These are phyloP conservation scores for Rhagonycha fulva DNA, from an alignment of 2,888 invertebrate genomes.

Conservation along the genomic window DNA sequence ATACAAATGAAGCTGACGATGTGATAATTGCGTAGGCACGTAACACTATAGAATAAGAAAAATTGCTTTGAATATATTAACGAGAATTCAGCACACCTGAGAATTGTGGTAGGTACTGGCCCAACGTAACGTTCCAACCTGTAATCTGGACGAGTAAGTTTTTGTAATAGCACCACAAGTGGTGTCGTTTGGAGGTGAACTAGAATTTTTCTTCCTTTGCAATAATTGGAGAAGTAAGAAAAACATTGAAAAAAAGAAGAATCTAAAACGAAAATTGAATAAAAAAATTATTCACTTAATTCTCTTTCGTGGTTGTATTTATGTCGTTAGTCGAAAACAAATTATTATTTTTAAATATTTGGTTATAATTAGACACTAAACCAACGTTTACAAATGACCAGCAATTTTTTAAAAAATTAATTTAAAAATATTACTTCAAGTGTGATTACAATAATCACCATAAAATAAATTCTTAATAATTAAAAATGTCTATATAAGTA, in stretches of 20 bases:
- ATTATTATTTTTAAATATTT: neutral
- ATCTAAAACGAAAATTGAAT: too few relatives aligned
- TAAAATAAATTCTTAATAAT: neutral
- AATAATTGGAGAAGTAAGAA: too few relatives aligned
- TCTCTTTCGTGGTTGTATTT: neutral
- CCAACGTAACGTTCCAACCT: neutral
- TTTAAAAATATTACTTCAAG: neutral
- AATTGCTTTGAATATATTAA: neutral
- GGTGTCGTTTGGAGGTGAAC: too few relatives aligned
- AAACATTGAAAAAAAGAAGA: too few relatives aligned
- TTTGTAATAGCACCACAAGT: neutral
- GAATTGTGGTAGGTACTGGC: neutral
- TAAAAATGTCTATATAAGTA: neutral
- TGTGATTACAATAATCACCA: neutral
- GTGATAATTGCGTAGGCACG: neutral
- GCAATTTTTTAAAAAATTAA: neutral
- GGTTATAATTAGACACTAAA: neutral
- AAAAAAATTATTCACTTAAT: neutral
- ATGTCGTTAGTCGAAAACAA: neutral
- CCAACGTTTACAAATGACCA: neutral
- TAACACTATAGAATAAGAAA: neutral
- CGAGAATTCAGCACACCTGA: neutral
- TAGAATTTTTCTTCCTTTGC: too few relatives aligned
- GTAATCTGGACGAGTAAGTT: neutral
- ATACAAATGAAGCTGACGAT: neutral